phyloP scores from a whole-genome alignment of 1,140 invertebrate genomes.

The Drosophila biarmipes region DNA sequence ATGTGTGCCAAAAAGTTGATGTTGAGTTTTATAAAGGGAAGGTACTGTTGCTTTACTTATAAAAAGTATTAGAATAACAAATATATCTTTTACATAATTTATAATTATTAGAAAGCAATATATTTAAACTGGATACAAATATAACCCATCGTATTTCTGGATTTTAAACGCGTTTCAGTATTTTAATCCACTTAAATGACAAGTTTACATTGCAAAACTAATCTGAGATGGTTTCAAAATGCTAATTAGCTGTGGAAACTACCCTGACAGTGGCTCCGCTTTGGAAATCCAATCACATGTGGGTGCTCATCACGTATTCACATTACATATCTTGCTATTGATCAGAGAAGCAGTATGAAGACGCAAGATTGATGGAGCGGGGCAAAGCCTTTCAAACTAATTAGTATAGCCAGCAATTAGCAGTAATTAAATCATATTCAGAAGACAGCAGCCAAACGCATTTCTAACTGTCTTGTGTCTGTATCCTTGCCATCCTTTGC shows the following conservation, averaged over 20 bases:
- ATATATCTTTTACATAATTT: too few species aligned
- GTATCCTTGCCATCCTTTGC: background rate
- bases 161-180: too few species aligned
- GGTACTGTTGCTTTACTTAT: too few species aligned
- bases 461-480: background rate
- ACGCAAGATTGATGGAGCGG: background rate
- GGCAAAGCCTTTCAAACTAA: conserved; percentile 45
- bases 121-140: too few species aligned
- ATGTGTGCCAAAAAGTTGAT: too few species aligned
- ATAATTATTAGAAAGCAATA: too few species aligned
- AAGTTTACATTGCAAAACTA: background rate
- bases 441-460: conserved; percentile 34
- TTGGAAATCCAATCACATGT: conserved; percentile 17
- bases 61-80: too few species aligned
- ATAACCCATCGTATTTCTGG: too few species aligned
- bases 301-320: background rate
- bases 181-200: background rate
- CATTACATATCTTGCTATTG: conserved; percentile 9
- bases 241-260: conserved; percentile 23
- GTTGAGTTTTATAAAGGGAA: too few species aligned
- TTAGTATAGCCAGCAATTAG: conserved; percentile 67
- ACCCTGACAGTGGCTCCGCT: conserved; percentile 5
- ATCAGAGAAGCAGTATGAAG: background rate
- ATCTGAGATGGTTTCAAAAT: background rate
- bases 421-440: conserved; percentile 78